Conservation (phyloP, 1,140 invertebrate genomes). For the Eriosoma lanigerum region DNA sequence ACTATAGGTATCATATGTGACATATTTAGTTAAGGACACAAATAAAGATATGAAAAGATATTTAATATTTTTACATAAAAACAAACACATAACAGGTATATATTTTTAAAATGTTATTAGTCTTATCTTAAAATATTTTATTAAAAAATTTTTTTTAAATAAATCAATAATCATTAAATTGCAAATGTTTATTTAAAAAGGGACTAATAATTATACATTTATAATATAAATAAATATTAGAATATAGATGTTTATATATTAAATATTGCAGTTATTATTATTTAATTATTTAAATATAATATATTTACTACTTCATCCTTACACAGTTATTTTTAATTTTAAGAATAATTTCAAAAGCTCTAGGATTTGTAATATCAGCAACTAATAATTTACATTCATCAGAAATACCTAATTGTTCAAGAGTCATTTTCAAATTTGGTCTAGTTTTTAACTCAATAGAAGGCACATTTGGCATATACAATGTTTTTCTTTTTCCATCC, state of each 20-base stretch:
- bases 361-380: constrained; percentile 86
- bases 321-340: constrained; percentile 54
- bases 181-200: no score
- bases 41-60: no score
- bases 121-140: no score
- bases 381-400: constrained; percentile 85
- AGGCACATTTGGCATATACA: constrained; percentile 87
- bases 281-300: neutral
- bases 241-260: neutral
- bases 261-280: neutral
- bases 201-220: no score
- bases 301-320: constrained; percentile 5
- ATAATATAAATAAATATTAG: no score
- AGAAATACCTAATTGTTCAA: constrained; percentile 78
- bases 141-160: no score
- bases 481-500: constrained; percentile 82
- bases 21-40: no score
- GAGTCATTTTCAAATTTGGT: constrained; percentile 82
- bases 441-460: constrained; percentile 87
- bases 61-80: no score
- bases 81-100: no score
- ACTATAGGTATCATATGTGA: no score
- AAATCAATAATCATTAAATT: no score
- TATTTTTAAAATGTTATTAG: no score
- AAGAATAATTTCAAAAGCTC: constrained; percentile 67